Conservation (phyloP, 2,113 vertebrate genomes). For the Vombatus ursinus region DNA sequence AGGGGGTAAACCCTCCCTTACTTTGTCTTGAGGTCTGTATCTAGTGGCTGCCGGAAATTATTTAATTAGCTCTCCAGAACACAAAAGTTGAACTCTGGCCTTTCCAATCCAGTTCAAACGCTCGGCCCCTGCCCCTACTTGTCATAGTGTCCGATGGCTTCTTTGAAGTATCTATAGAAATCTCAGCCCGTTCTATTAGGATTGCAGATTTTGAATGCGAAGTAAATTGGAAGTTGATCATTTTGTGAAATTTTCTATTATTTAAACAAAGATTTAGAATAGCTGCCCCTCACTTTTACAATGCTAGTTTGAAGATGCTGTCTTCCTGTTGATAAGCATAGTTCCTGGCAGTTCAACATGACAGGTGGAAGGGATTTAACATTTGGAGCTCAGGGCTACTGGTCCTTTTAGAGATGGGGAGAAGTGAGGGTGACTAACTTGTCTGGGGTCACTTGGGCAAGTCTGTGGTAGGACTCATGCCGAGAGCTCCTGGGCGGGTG, state of each 20-base stretch:
- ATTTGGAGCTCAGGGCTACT: constrained; percentile 10
- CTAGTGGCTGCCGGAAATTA: constrained; percentile 77
- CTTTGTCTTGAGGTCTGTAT: constrained; percentile 55
- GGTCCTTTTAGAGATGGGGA: constrained; percentile 23
- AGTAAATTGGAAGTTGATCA: constrained; percentile 27
- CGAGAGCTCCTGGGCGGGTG: constrained; percentile 29
- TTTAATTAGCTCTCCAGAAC: constrained; percentile 80
- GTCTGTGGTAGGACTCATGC: background rate
- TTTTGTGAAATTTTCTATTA: constrained; percentile 19
- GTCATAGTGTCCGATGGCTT: constrained; percentile 55
- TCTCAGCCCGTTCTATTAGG: constrained; percentile 32
- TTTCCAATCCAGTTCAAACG: constrained; percentile 69
- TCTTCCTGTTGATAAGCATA: background rate
- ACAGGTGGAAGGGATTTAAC: background rate
- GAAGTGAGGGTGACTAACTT: constrained; percentile 14
- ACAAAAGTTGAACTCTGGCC: constrained; percentile 72
- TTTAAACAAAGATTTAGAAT: constrained; percentile 40
- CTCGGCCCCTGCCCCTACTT: constrained; percentile 49
- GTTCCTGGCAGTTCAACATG: constrained; percentile 15
- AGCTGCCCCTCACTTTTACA: background rate
- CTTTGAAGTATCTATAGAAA: constrained; percentile 58
- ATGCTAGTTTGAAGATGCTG: background rate
- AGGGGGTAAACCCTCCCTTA: constrained; percentile 52
- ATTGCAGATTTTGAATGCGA: constrained; percentile 51
- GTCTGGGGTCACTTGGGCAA: constrained; percentile 43